Conservation (phyloP, 2,113 vertebrate genomes). For the Rhabdomys dilectus region DNA sequence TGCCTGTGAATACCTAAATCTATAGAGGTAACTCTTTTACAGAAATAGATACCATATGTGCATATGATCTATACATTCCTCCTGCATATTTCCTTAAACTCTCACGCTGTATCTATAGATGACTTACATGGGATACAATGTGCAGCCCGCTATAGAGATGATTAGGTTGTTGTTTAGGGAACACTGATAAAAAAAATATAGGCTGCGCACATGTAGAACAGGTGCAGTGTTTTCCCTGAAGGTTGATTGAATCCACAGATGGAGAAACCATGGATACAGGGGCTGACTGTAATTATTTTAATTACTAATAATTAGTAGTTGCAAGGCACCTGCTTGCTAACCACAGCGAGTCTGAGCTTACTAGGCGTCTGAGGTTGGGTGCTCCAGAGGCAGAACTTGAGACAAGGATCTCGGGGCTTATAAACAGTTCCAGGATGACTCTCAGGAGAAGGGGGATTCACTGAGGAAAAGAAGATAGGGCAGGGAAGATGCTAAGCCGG, state of each 20-base stretch:
- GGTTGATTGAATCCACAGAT: neutral
- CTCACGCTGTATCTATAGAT: neutral
- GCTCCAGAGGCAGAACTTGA: neutral
- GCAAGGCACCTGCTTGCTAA: neutral
- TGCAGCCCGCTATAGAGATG: neutral
- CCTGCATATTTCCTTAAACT: neutral
- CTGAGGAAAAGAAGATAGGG: neutral
- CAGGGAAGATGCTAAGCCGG: neutral
- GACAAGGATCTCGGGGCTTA: neutral
- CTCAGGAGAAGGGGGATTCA: neutral
- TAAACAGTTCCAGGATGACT: neutral
- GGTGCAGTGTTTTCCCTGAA: neutral
- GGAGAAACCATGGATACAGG: neutral
- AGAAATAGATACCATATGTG: neutral
- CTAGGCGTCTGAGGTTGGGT: neutral
- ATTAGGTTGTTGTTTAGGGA: neutral
- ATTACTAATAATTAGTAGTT: neutral
- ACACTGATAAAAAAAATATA: neutral
- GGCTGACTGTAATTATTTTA: neutral
- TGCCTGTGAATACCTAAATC: neutral
- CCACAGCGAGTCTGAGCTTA: neutral
- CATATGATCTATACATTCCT: neutral
- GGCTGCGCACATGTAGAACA: neutral
- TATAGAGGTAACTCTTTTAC: neutral
- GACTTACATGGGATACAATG: neutral